phyloP scores from a whole-genome alignment of 2,797 vertebrate species.

The Phalanger gymnotis region DNA sequence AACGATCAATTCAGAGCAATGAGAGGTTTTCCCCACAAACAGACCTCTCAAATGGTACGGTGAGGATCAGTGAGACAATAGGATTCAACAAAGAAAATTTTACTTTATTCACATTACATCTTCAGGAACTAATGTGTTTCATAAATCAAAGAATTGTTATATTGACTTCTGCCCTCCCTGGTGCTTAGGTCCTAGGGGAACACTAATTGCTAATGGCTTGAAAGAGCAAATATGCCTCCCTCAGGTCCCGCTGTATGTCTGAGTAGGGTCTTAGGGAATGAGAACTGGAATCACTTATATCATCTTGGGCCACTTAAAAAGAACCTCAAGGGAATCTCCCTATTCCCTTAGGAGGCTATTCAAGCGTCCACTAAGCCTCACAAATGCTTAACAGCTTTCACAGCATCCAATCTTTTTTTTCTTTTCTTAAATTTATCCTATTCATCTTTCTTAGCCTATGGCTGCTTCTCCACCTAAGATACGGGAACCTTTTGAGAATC shows the following conservation, averaged over 20 bases:
- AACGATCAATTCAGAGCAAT: background rate
- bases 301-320: background rate
- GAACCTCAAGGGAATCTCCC: background rate
- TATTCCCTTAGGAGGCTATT: background rate
- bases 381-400: background rate
- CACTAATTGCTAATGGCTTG: background rate
- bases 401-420: background rate
- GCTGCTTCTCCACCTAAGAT: conserved; percentile 25
- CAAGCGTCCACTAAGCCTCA: background rate
- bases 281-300: background rate
- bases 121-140: background rate
- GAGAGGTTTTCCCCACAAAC: background rate
- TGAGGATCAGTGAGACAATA: background rate
- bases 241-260: background rate
- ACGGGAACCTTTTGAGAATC: background rate
- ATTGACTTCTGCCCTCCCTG: background rate
- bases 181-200: background rate
- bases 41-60: background rate
- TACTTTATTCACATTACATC: background rate
- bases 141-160: background rate
- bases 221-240: background rate
- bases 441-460: conserved; percentile 30
- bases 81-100: background rate
- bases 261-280: background rate
- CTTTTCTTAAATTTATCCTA: background rate